Percentiles rank a stretch among this genome's conserved stretches.
phyloP scores from a whole-genome alignment of 1,140 invertebrate genomes.

The Macrostomum lignano region DNA sequence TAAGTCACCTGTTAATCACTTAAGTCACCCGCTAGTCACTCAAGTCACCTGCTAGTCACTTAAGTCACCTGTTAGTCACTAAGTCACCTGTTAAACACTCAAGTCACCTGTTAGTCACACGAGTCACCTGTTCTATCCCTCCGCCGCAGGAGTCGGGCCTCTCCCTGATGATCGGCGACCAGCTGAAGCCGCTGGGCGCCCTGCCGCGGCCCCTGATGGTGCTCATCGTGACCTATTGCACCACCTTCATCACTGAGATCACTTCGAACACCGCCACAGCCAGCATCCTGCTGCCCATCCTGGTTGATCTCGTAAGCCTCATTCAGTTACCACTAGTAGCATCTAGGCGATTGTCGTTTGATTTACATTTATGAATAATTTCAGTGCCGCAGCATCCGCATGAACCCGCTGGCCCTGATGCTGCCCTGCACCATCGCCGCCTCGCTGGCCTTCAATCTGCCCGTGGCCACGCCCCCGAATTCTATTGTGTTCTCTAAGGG shows the following conservation, averaged over 20 bases:
- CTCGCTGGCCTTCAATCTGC: constrained; percentile 45
- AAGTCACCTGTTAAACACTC: background rate
- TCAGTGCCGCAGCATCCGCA: constrained; percentile 25
- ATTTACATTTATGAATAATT: constrained; percentile 5
- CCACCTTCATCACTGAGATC: constrained; percentile 26
- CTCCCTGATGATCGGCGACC: constrained; percentile 13
- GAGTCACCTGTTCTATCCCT: too few relatives aligned
- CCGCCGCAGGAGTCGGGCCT: constrained; percentile 9
- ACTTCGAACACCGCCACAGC: constrained; percentile 29
- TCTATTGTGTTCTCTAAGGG: constrained; percentile 47
- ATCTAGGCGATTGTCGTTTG: background rate
- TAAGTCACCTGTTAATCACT: too few relatives aligned
- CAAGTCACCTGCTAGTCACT: too few relatives aligned
- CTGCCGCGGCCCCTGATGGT: constrained; percentile 15
- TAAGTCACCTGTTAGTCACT: too few relatives aligned
- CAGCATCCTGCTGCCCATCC: constrained; percentile 29
- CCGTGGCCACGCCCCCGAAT: constrained; percentile 64
- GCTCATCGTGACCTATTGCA: constrained; percentile 16
- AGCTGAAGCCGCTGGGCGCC: constrained; percentile 12
- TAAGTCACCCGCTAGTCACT: too few relatives aligned
- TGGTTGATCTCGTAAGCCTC: constrained; percentile 21
- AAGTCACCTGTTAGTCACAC: background rate
- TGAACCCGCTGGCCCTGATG: constrained; percentile 57
- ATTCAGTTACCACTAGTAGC: background rate
- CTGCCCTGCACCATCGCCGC: constrained; percentile 48